A percentile compares a stretch with the other conserved stretches of the same genome.
These are phyloP conservation scores for Donacobius atricapilla DNA, from an alignment of 2,113 vertebrate genomes.

Conservation along the genomic window DNA sequence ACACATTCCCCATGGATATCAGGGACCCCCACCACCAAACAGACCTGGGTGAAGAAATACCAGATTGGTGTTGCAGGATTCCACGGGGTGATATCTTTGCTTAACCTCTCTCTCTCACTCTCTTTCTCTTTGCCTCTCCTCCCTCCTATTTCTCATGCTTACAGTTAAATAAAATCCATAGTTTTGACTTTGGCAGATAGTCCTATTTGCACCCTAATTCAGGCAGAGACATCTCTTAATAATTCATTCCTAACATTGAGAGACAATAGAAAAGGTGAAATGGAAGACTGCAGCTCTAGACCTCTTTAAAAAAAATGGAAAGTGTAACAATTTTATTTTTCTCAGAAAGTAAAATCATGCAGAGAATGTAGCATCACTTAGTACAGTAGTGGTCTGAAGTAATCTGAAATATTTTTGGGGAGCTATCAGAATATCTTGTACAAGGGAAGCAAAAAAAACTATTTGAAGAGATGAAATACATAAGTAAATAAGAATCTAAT, in stretches of 20 bases:
- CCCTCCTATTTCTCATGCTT: neutral
- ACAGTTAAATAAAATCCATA: neutral
- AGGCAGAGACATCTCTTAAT: neutral
- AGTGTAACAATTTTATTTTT: neutral
- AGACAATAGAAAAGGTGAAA: neutral
- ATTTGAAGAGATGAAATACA: neutral
- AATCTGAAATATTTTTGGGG: neutral
- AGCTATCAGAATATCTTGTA: neutral
- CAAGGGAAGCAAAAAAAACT: neutral
- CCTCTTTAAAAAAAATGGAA: neutral
- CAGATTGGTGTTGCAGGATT: fast-evolving
- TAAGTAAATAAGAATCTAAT: neutral
- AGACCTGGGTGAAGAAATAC: neutral
- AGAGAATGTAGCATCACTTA: neutral
- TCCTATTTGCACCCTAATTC: neutral
- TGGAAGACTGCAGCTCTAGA: neutral
- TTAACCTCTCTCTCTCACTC: too few relatives aligned
- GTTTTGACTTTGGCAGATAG: too few relatives aligned
- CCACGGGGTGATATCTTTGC: neutral
- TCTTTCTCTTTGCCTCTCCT: neutral
- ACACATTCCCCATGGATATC: neutral
- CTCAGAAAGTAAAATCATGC: neutral
- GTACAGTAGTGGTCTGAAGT: neutral
- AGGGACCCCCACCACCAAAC: neutral
- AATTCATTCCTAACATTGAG: neutral